Percentiles rank a stretch among this genome's conserved stretches.
phyloP scores from a whole-genome alignment of 2,888 invertebrate genomes.

The Calameuta filiformis region DNA sequence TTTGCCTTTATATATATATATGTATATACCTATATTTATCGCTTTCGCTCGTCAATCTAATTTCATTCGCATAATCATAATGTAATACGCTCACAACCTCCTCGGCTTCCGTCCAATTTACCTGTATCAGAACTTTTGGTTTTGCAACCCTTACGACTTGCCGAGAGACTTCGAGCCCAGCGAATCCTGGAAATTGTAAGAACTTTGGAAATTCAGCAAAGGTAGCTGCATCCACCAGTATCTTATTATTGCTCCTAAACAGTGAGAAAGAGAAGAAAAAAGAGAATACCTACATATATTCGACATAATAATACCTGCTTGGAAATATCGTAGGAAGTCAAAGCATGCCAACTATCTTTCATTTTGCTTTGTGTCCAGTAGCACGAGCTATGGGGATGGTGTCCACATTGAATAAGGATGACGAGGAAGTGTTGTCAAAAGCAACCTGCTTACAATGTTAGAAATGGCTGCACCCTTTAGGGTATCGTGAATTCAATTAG shows the following conservation, averaged over 20 bases:
- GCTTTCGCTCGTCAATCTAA: neutral
- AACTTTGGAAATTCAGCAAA: neutral
- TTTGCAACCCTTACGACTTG: neutral
- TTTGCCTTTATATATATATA: neutral
- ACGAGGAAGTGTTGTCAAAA: constrained; percentile 17
- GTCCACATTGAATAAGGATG: neutral
- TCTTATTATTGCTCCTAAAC: neutral
- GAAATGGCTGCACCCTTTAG: neutral
- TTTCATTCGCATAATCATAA: neutral
- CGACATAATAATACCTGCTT: neutral
- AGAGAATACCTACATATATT: neutral
- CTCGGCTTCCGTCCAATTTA: neutral
- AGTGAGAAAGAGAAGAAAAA: neutral
- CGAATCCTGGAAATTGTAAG: neutral
- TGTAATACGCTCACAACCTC: neutral
- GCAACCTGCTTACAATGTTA: neutral
- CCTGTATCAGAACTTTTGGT: neutral
- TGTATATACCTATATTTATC: neutral
- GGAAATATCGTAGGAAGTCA: constrained; percentile 44
- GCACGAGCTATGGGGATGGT: neutral
- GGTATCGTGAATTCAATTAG: neutral
- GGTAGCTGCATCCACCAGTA: neutral
- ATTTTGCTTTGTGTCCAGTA: constrained; percentile 56
- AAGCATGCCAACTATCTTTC: constrained; percentile 63
- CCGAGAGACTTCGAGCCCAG: neutral